Evolutionary conservation across 2,113 vertebrate genomes (phyloP), one percentile per base, ranked within the genome.

Genomic region (Galeopterus variegatus): DNA sequence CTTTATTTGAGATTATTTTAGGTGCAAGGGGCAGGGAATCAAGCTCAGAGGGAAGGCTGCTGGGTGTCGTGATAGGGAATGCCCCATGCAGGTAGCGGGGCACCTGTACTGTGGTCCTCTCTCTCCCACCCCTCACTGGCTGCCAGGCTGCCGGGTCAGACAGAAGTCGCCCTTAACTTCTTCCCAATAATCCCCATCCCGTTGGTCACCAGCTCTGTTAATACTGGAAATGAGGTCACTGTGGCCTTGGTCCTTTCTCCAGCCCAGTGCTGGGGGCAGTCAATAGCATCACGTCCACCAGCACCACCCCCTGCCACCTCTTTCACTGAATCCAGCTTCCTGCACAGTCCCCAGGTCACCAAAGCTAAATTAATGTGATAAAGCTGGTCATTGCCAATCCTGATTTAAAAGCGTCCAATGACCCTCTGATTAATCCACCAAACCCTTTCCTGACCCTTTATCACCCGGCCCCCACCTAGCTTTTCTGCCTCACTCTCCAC

Each of bases 61-160:
- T 45, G 26, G n/a, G 3, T 33, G 12, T 45, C 24, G 0, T 0
- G 23, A 0, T 4, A 9, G 9, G 1, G 50, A n/a, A 1, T 7
- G 1, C 10, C 26, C 33, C 3, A 0, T 8, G 45, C 3, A 45
- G 54, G n/a, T 8, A 19, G 26, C 9, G 0, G 23, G 31, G 21
- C 1, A 1, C 17, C 33, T 8, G 36, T 45, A 12, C 6, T 8
- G 48, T 8, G 6, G 8, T 6, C 8, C 24, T 7, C 26, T 56
- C 8, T 8, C 6, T 54, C 17, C 0, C 17, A 23, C 15, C 4
- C 45, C 54, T 26, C 11, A 17, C 50, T 10, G 18, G 26, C 19
- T n/a, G 7, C 41, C 3, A 52, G 3, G 18, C 5, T 45, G 52
- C 62, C 26, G 23, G 26, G 18, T 9, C 75, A 31, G 12, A 31